Evolutionary conservation across 2,113 vertebrate species (phyloP), one percentile per base, ranked within the genome.

Genomic region (Diglossa brunneiventris): DNA sequence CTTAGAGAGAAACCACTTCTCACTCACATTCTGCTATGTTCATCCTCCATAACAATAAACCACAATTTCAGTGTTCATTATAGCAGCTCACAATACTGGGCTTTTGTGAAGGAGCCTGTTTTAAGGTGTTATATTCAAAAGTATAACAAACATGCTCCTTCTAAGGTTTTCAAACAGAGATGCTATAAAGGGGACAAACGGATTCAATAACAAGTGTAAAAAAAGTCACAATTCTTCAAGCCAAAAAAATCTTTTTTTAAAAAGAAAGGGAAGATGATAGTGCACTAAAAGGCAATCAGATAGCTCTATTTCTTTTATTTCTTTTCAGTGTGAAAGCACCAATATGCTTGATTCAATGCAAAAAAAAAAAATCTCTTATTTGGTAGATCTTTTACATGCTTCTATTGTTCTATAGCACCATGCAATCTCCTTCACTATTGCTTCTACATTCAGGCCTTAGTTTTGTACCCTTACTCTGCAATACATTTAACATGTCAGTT

Each of bases 41-140:
- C 28, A 18, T 67, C 20, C 55, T 49, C 30, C 23, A 1, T 33
- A 52, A 85, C 53, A 72, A 64, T 79, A 92, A 96, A 78, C 17
- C 28, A 86, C 76, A 67, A 61, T 93, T 87, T 94, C 63, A 31
- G 39, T 47, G 59, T 56, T 91, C 81, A 15, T 89, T 83, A 42
- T 49, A 79, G 58, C 1, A 2, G 27, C n/a, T 92, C 47, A 83
- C 52, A 74, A 52, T 72, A 59, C 30, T 27, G 49, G 6, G 0
- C 28, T 3, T 0, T 61, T 88, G 53, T 37, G 56, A 94, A 85
- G 20, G 44, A 88, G 28, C 31, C 52, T 92, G 37, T 75, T 94
- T 68, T 75, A 79, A 93, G 68, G 49, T 90, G 68, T 61, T 92
- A 87, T 92, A 90, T 83, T 82, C 81, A 81, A 81, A 94, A 52